Conservation (phyloP, 2,113 vertebrate genomes). For the Heterotis niloticus region DNA sequence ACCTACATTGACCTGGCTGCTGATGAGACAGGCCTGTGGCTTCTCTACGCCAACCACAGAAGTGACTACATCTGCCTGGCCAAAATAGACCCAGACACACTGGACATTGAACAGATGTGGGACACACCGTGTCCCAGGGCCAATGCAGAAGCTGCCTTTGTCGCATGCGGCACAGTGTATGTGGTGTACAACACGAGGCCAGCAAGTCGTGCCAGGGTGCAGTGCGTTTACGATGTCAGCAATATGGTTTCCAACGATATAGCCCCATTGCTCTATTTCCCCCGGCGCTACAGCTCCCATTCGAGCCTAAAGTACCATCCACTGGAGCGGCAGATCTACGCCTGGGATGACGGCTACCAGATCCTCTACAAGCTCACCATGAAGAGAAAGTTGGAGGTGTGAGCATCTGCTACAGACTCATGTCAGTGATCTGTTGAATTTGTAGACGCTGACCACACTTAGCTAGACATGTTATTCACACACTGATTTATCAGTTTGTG, state of each 20-base stretch:
- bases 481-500: background rate
- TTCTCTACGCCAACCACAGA: slow-evolving; percentile 77
- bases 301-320: slow-evolving; percentile 91
- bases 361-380: slow-evolving; percentile 87
- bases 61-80: slow-evolving; percentile 85
- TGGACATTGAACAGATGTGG: slow-evolving; percentile 95
- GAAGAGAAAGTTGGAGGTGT: slow-evolving; percentile 78
- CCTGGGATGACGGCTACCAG: slow-evolving; percentile 96
- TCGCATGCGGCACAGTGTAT: slow-evolving; percentile 85
- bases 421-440: background rate
- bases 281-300: slow-evolving; percentile 83
- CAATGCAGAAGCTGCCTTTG: slow-evolving; percentile 86
- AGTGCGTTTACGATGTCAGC: slow-evolving; percentile 91
- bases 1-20: slow-evolving; percentile 81
- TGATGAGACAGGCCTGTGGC: slow-evolving; percentile 89
- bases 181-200: slow-evolving; percentile 93
- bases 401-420: background rate
- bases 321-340: slow-evolving; percentile 82
- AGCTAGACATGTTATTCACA: background rate
- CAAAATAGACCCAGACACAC: slow-evolving; percentile 80
- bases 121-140: slow-evolving; percentile 86
- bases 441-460: background rate
- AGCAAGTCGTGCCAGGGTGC: slow-evolving; percentile 82
- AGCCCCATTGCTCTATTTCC: slow-evolving; percentile 87
- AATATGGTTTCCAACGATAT: slow-evolving; percentile 74